phyloP scores from a whole-genome alignment of 2,797 vertebrate genomes.

The Columba guinea region DNA sequence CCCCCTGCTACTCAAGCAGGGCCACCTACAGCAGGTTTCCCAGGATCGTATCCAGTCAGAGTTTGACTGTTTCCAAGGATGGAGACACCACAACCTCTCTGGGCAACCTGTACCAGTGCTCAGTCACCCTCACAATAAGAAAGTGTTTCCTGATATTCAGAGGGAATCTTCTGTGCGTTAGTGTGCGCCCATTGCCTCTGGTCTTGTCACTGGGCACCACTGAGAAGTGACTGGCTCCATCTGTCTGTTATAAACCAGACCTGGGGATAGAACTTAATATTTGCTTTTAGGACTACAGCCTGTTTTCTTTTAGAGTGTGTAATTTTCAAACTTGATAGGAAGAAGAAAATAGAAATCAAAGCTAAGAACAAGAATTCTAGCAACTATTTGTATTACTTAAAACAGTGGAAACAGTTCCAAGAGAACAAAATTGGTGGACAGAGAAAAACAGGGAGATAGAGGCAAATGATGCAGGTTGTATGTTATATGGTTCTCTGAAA shows the following conservation, averaged over 20 bases:
- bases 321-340: not conserved
- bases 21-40: not conserved
- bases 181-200: not conserved
- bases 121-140: rapidly evolving
- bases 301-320: not conserved
- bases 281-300: not conserved
- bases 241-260: not conserved
- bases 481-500: not conserved
- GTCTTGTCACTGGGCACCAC: not conserved
- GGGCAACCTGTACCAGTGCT: not conserved
- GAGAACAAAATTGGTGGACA: not conserved
- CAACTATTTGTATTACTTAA: not conserved
- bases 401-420: not conserved
- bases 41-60: not conserved
- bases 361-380: not conserved
- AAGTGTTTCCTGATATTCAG: not conserved
- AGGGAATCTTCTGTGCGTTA: not conserved
- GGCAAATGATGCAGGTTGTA: not conserved
- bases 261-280: not conserved
- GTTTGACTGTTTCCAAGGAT: not conserved
- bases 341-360: not conserved
- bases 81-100: not conserved
- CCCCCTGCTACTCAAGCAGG: not conserved
- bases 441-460: not conserved
- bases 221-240: not conserved